Conservation (phyloP, 2,888 invertebrate species). For the Stenchaetothrips biformis region DNA sequence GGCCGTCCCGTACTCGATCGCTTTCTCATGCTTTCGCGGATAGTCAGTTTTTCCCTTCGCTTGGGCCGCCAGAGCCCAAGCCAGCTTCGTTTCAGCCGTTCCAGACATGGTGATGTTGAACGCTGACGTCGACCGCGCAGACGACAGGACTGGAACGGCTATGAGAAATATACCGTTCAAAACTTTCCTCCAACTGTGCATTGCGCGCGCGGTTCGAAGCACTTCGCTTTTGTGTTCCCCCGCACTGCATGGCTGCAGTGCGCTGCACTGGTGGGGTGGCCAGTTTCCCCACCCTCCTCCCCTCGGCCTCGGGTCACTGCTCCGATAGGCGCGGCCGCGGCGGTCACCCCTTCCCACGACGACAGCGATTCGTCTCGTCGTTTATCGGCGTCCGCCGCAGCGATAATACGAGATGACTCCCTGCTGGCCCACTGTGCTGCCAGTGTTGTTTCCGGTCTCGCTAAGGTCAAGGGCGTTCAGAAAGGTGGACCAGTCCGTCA, state of each 20-base stretch:
- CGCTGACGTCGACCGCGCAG: not conserved
- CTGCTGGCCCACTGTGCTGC: too few relatives aligned
- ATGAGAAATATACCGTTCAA: not conserved
- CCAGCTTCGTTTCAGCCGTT: not conserved
- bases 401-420: too few relatives aligned
- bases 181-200: not conserved
- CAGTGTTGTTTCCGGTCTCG: too few relatives aligned
- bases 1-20: slow-evolving; percentile 76
- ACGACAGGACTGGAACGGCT: not conserved
- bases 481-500: too few relatives aligned
- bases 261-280: slow-evolving; percentile 37
- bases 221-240: not conserved
- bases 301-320: not conserved
- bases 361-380: too few relatives aligned
- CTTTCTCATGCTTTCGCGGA: slow-evolving; percentile 35
- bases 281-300: slow-evolving; percentile 33
- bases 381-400: too few relatives aligned
- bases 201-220: not conserved
- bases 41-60: slow-evolving; percentile 39
- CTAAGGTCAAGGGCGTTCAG: too few relatives aligned
- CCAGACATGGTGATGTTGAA: slow-evolving; percentile 21
- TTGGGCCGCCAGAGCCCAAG: slow-evolving; percentile 38
- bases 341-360: too few relatives aligned
- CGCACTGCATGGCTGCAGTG: slow-evolving; percentile 46
- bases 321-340: too few relatives aligned